Evolutionary conservation across 2,113 vertebrate species (phyloP), one percentile per base, ranked within the genome.

Genomic region (Odontophorus gujanensis): DNA sequence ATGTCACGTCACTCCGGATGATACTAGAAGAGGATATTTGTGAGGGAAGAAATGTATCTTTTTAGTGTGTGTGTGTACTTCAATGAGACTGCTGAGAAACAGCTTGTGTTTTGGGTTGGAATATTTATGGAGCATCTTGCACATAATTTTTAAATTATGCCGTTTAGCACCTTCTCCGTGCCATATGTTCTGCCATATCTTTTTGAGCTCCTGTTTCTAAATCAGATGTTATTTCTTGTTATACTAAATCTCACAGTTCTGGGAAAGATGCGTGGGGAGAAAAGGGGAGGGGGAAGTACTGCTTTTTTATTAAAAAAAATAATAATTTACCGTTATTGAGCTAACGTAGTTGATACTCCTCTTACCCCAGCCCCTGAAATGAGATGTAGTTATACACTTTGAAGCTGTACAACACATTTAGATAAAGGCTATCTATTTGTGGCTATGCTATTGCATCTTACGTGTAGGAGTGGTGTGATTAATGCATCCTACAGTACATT

Each of bases 111-210:
- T 95, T 89, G 68, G 50, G 61, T 81, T 90, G 38, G 91, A 96
- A 85, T 92, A 92, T 80, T 93, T 96, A 63, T 95, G 83, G 93
- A 96, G 34, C 84, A 92, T 87, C 62, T 81, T 78, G 76, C 77
- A 47, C 45, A 77, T 75, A 43, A 42, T 85, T 89, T 92, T 87
- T 55, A 90, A 92, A 92, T 84, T 95, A 50, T 92, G 65, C 78
- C 26, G 1, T 75, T 92, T 67, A 89, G 72, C 93, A 88, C 86
- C 91, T 96, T 94, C 72, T 93, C 40, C 42, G 11, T 80, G 86
- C 86, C 93, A 86, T 95, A 77, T 87, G 87, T 95, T 95, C 90
- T 89, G 30, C 87, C 40, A 11, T 93, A 83, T 95, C 95, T 96
- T 85, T 92, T 83, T 85, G 63, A 78, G 86, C 65, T 81, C 20